Evolutionary conservation across 2,888 invertebrate genomes (phyloP), one percentile per base, ranked within the genome.

Genomic region (Drosophila monieri): DNA sequence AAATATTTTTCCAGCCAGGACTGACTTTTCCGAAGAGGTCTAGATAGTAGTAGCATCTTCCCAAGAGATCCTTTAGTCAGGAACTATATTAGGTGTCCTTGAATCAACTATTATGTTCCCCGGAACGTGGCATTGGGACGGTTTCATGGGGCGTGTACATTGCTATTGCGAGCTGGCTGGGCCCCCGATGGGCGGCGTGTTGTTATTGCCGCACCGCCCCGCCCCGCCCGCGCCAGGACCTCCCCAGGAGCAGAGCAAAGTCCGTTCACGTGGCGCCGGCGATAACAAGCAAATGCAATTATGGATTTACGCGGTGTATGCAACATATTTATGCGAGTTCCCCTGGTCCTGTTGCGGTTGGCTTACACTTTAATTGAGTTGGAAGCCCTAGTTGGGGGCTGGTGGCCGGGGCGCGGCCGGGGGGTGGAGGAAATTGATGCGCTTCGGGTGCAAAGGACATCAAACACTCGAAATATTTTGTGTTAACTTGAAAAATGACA

Each of bases 391-490:
- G 12, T 12, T 35, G 18, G 18, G 18, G n/a, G n/a, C n/a, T n/a
- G n/a, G n/a, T n/a, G n/a, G n/a, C n/a, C n/a, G n/a, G n/a, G n/a
- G n/a, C n/a, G n/a, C n/a, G n/a, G n/a, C n/a, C 18, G 18, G 18
- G 18, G 18, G 18, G 2, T 1, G 18, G 18, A 32, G 65, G 71
- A 76, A 80, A 80, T 80, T 83, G 83, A 85, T 85, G 80, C 85
- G 71, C 86, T 75, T 80, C 75, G 77, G 72, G 84, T 80, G 84
- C 75, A 72, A 76, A 80, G 78, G 85, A 84, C 81, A 86, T 77
- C 86, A 80, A 81, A 84, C 80, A 85, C 86, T 85, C 73, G 80
- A 85, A 80, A 80, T 85, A 81, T 85, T 85, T 81, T 80, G 84
- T 85, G 80, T 77, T 77, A 85, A 81, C 86, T 81, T 81, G 80